A percentile compares a stretch with the other conserved stretches of the same genome.
Conservation (phyloP, 2,113 vertebrate genomes). For the Nesoenas mayeri region DNA sequence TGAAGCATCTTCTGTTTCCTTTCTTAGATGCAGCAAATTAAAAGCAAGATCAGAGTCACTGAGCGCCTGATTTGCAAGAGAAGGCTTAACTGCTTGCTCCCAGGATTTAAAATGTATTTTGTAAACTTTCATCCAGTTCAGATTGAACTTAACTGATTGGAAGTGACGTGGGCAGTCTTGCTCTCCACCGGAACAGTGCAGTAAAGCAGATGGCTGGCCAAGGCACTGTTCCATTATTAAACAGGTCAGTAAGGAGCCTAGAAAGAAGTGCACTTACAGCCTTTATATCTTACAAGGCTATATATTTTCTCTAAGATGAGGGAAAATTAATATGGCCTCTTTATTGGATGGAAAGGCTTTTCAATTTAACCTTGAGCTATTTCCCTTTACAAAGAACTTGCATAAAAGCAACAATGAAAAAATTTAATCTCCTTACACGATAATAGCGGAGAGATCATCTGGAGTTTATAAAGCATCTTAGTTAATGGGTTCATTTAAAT, state of each 20-base stretch:
- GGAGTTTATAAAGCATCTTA: conserved; percentile 67
- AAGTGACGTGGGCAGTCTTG: neutral
- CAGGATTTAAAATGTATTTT: neutral
- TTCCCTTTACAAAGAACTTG: conserved; percentile 58
- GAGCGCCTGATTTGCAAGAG: neutral
- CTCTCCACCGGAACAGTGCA: neutral
- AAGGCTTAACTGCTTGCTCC: conserved; percentile 5
- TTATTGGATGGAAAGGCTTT: conserved; percentile 40
- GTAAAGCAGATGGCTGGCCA: neutral
- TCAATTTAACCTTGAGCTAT: conserved; percentile 66
- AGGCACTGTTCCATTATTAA: conserved; percentile 1
- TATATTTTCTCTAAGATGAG: conserved; percentile 24
- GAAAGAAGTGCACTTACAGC: neutral
- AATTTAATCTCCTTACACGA: conserved; percentile 67
- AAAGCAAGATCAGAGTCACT: neutral
- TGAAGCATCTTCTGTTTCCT: neutral
- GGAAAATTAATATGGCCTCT: conserved; percentile 40
- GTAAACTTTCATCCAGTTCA: neutral
- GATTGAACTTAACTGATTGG: neutral
- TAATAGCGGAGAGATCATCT: conserved; percentile 70
- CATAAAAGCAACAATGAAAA: conserved; percentile 67
- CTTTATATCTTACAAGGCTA: neutral
- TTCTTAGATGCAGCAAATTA: neutral
- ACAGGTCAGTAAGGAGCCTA: neutral
- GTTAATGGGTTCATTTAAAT: conserved; percentile 73